phyloP scores from a whole-genome alignment of 2,797 vertebrate genomes.

The Coranthus polyacanthus region DNA sequence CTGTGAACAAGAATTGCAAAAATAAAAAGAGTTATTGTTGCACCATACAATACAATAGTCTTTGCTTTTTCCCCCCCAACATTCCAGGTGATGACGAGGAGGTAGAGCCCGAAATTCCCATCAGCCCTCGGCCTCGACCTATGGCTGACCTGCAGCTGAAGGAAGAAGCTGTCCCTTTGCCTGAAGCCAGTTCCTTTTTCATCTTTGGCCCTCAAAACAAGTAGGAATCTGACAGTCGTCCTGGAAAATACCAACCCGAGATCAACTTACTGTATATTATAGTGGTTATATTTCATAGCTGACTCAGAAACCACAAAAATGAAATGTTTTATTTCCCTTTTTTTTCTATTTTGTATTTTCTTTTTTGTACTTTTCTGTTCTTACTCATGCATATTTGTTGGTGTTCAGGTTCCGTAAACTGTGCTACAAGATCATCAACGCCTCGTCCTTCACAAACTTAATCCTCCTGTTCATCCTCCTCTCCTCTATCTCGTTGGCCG shows the following conservation, averaged over 20 bases:
- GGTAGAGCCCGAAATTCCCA: slow-evolving; percentile 95
- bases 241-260: background rate
- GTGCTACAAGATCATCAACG: slow-evolving; percentile 95
- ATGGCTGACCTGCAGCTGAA: slow-evolving; percentile 97
- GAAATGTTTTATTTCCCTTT: too few relatives aligned
- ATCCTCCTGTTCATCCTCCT: slow-evolving; percentile 99
- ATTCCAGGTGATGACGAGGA: slow-evolving; percentile 95
- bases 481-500: slow-evolving; percentile 96
- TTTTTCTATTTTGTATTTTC: background rate
- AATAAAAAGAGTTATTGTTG: background rate
- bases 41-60: too few relatives aligned
- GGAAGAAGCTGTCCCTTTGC: slow-evolving; percentile 96
- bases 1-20: background rate
- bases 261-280: background rate
- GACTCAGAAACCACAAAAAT: background rate
- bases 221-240: slow-evolving; percentile 76
- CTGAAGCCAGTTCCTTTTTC: slow-evolving; percentile 96
- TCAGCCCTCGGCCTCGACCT: slow-evolving; percentile 94
- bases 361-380: background rate
- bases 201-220: slow-evolving; percentile 98
- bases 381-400: background rate
- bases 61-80: background rate
- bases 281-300: background rate
- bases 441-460: slow-evolving; percentile 97
- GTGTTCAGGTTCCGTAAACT: slow-evolving; percentile 91